A percentile compares a stretch with the other conserved stretches of the same genome.
Evolutionary conservation across 2,113 vertebrate genomes (phyloP).

Genomic region (Coryphaenoides rupestris): DNA sequence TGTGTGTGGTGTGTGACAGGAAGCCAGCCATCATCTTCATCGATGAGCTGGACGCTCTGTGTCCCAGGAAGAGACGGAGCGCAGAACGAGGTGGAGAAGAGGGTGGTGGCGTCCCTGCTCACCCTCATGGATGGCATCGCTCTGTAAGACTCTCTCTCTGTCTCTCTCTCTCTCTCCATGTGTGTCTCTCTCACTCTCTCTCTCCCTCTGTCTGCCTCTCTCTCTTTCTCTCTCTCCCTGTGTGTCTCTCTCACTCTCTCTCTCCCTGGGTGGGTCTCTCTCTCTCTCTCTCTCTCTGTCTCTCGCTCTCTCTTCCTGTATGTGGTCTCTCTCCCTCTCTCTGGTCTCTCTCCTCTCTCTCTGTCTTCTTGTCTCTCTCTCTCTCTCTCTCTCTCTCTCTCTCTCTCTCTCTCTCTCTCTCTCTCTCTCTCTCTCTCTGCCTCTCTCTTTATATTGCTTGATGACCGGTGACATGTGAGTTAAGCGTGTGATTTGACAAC

Average conservation of each 20-base stretch:
- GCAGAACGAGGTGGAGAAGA: constrained; percentile 96
- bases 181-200: not conserved
- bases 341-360: not conserved
- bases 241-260: no score
- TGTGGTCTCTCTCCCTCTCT: not conserved
- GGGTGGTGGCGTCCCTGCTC: constrained; percentile 90
- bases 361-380: not conserved
- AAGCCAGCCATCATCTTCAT: constrained; percentile 85
- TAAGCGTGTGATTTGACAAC: no score
- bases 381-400: no score
- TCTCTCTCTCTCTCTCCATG: not conserved
- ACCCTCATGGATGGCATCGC: constrained; percentile 95
- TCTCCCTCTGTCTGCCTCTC: no score
- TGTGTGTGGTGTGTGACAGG: constrained; percentile 3
- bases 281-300: not conserved
- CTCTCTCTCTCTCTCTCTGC: no score
- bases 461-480: no score
- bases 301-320: not conserved
- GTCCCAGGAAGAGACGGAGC: constrained; percentile 89
- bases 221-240: no score
- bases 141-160: constrained; percentile 74
- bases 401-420: no score
- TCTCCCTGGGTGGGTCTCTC: not conserved
- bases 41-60: constrained; percentile 93
- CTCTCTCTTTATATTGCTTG: no score